Evolutionary conservation across 1,140 invertebrate genomes (phyloP), one percentile per base, ranked within the genome.

Genomic region (Drosophila seguyi): DNA sequence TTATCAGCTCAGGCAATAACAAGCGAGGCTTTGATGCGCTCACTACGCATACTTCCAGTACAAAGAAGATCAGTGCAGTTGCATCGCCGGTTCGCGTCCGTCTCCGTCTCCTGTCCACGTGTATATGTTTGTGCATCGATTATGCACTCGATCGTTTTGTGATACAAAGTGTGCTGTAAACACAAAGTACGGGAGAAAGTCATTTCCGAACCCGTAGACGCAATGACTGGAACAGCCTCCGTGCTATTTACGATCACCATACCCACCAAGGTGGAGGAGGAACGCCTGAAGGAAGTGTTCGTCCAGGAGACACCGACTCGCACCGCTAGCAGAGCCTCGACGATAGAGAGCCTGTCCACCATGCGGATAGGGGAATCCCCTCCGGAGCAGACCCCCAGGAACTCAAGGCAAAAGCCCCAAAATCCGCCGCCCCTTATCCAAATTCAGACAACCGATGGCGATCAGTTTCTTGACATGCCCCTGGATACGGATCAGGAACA

Each of bases 221-320:
- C 52, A 41, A 87, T 87, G 84, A 66, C 68, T 48, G 81, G 78
- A 36, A 69, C 69, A 5, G 73, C 92, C 0, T 83, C 93, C 18
- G 93, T 93, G 11, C 75, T 93, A n/a, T 92, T 93, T 59, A 81
- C 92, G n/a, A 86, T 93, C 25, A 92, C 87, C 18, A 92, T 93
- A 31, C 93, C 93, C 36, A 93, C 92, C 0, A 91, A 83, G 36
- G 44, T n/a, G 0, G 82, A 92, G 47, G 92, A 92, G 53, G 65
- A 90, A 39, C 75, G 79, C 25, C 60, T 91, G 8, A 92, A 80
- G 31, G 57, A 75, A 22, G 61, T 16, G 7, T 78, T 76, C 25
- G 31, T 44, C 4, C 66, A 62, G 34, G 56, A 67, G 20, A 50
- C 47, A 39, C 29, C 44, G 20, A 25, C 18, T 13, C 18, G 20